Percentiles rank a stretch among this genome's conserved stretches.
Evolutionary conservation across 1,140 invertebrate genomes (phyloP).

Genomic region (Sminthurides bifidus): DNA sequence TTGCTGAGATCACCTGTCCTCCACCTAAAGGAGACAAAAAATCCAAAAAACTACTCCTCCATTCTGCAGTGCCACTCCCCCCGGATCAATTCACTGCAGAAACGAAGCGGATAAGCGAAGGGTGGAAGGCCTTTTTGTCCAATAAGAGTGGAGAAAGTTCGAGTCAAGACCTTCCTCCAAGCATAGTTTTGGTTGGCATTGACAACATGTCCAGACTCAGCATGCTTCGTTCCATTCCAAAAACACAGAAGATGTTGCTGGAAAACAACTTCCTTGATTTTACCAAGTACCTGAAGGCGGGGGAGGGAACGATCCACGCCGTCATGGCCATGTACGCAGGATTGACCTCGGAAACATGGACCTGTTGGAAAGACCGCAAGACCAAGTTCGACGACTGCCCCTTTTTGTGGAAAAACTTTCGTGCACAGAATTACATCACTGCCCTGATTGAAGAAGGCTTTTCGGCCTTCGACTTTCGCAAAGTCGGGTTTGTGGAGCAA

Average conservation of each 20-base stretch:
- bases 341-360: constrained; percentile 14
- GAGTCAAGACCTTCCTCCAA: constrained; percentile 34
- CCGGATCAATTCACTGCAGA: no score
- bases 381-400: constrained; percentile 36
- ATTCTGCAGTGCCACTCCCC: no score
- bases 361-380: constrained; percentile 10
- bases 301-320: constrained; percentile 37
- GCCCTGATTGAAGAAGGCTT: constrained; percentile 38
- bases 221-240: constrained; percentile 40
- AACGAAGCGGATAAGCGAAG: no score
- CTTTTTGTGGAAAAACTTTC: constrained; percentile 38
- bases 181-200: constrained; percentile 36
- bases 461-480: constrained; percentile 37
- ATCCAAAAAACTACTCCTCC: no score
- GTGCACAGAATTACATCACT: constrained; percentile 36
- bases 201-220: constrained; percentile 43
- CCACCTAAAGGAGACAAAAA: no score
- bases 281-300: constrained; percentile 27
- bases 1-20: no score
- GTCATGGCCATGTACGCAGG: constrained; percentile 33
- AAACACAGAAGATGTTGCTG: constrained; percentile 35
- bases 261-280: constrained; percentile 9
- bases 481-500: constrained; percentile 21
- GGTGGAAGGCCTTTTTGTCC: no score
- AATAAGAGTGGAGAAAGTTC: neutral